Conservation (phyloP, 2,888 invertebrate genomes). For the Synergus umbraculus region DNA sequence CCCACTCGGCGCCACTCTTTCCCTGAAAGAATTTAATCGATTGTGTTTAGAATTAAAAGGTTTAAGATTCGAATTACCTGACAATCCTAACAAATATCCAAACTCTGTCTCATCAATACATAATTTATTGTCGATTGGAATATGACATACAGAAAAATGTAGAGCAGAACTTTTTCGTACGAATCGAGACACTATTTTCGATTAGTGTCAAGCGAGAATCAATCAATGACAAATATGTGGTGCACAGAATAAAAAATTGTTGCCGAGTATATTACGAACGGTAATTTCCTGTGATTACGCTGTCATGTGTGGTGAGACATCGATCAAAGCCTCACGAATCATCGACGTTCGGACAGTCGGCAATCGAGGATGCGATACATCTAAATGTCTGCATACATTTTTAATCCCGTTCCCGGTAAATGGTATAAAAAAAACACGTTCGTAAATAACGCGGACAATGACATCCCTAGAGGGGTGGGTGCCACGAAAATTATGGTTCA, state of each 20-base stretch:
- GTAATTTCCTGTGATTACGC: conserved; percentile 42
- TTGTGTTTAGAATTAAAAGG: conserved; percentile 13
- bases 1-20: conserved; percentile 13
- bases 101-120: no score
- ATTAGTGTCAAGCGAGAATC: background rate
- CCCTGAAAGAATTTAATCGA: conserved; percentile 2
- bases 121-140: background rate
- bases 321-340: conserved; percentile 43
- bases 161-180: background rate
- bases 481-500: conserved; percentile 51
- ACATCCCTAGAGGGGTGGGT: conserved; percentile 49
- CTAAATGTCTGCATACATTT: conserved; percentile 50
- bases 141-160: background rate
- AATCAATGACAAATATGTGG: background rate
- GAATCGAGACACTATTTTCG: background rate
- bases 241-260: background rate
- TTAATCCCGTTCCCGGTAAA: conserved; percentile 49
- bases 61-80: no score
- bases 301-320: conserved; percentile 50
- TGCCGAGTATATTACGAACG: background rate
- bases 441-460: conserved; percentile 51
- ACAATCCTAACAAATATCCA: no score
- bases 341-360: conserved; percentile 38
- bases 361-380: conserved; percentile 47
- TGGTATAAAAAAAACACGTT: conserved; percentile 41